Evolutionary conservation across 35 echinoderm and acorn worm genomes (phyloP), one percentile per base, ranked within the genome.

Genomic region (Apostichopus japonicus): DNA sequence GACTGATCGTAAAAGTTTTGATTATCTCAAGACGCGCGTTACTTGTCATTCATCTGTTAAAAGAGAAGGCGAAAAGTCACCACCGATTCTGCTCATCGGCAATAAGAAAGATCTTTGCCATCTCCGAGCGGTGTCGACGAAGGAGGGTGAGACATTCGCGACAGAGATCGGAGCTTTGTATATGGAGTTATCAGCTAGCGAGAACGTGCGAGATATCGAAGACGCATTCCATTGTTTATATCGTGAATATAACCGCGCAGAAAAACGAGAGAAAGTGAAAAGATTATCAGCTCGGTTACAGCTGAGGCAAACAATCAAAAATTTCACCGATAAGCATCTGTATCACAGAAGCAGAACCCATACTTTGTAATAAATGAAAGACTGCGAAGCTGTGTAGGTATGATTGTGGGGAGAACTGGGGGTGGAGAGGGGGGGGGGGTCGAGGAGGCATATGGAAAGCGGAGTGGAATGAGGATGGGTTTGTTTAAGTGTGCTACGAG

Each of bases 281-380:
- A 98, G 95, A 93, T 94, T 98, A 10, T 94, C 96, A 22, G 92
- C 96, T 5, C 63, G 96, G 51, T 71, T 98, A 56, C 96, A 95
- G 59, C 91, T 98, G 0, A 90, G 96, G 53, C 96, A 98, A 84
- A 98, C 96, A 8, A 94, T 98, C 52, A 95, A 94, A 80, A 98
- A 98, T 53, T 98, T 98, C 55, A 98, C 96, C 1, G 96, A 98
- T 72, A 95, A 94, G 79, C 96, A 98, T 89, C 79, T 98, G n/a
- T 97, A 97, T 90, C 92, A 97, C 87, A 82, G 96, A 87, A 92
- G 84, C 73, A 94, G 94, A 80, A 98, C 94, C 59, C 93, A 98
- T 62, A 98, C 96, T 1, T 78, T 95, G 75, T 98, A 94, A 93
- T 88, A 44, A 44, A 44, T 44, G 33, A 44, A 0, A 44, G 33